Evolutionary conservation across 2,888 invertebrate species (phyloP), one percentile per base, ranked within the genome.

Genomic region (Standfussiana lucernea): DNA sequence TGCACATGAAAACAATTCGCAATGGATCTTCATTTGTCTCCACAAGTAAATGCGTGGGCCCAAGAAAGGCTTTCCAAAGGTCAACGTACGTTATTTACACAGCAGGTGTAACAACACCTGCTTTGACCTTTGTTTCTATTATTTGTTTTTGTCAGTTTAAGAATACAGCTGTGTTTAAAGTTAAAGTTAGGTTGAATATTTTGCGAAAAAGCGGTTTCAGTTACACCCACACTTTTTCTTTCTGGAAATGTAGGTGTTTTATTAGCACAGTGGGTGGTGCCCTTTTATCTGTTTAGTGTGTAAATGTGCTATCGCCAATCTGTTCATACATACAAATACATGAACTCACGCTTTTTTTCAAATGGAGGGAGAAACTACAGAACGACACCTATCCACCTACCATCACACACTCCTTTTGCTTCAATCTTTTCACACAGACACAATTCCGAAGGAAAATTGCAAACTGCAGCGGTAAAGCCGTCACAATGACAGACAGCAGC

Each of bases 11-110:
- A 45, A 65, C 10, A 37, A n/a, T 59, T 65, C 15, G 15, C 32
- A 64, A 61, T 32, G 1, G 4, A 62, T 32, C 11, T 47, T 50
- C 3, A 10, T 56, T 32, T 37, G 10, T 24, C 4, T 28, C 8
- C 7, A 69, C 40, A 74, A 73, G 76, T 45, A 76, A 74, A 42
- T 64, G 59, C 21, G 76, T 73, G 53, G 40, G 62, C 35, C 61
- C 21, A 69, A 78, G 37, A 80, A 78, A 73, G 64, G 10, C 21
- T 82, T 62, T 50, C 11, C 3, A 86, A 86, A 77, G 80, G 78
- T 77, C 69, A 76, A 40, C 62, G 59, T 37, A 62, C 61, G 47
- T 18, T 79, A 59, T 66, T 64, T 56, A 40, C 21, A 62, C 42
- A 67, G 24, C 66, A 73, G 73, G 47, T 88, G 79, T 66, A 45